A percentile compares a stretch with the other conserved stretches of the same genome.
These are phyloP conservation scores for Schrankia costaestrigalis DNA, from an alignment of 2,888 invertebrate genomes.

Conservation along the genomic window DNA sequence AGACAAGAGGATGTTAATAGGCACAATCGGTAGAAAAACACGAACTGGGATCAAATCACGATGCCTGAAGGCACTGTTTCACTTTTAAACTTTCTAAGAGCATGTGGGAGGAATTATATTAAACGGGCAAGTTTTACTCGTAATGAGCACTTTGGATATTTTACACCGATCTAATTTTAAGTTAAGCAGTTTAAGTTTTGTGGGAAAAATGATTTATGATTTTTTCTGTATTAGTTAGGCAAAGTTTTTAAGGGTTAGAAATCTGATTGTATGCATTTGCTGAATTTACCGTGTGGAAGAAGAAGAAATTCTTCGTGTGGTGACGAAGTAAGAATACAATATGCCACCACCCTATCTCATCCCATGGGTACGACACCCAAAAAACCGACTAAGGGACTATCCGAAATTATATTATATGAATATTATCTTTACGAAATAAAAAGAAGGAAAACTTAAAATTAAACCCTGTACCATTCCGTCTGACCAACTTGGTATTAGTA, in stretches of 20 bases:
- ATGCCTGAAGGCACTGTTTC: slow-evolving; percentile 18
- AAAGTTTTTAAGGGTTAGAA: neutral
- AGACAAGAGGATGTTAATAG: slow-evolving; percentile 28
- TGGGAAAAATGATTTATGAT: slow-evolving; percentile 20
- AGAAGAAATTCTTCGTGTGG: no score
- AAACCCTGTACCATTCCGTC: no score
- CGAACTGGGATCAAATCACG: slow-evolving; percentile 23
- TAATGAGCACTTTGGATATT: slow-evolving; percentile 22
- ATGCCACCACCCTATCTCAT: no score
- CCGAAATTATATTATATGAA: neutral
- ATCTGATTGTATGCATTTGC: no score
- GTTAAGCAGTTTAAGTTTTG: slow-evolving; percentile 9
- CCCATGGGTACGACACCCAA: no score
- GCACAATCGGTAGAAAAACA: slow-evolving; percentile 32
- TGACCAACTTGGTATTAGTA: no score
- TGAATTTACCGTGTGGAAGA: no score
- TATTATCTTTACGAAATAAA: no score
- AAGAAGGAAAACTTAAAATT: no score
- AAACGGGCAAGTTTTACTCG: no score
- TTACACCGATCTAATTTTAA: slow-evolving; percentile 20
- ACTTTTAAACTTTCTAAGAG: slow-evolving; percentile 7
- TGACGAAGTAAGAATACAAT: no score
- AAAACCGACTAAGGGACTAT: neutral
- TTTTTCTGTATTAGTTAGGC: slow-evolving; percentile 2
- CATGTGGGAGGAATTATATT: slow-evolving; percentile 5